These are phyloP conservation scores for Wasmannia auropunctata DNA, from an alignment of 1,140 invertebrate species.

Conservation along the genomic window DNA sequence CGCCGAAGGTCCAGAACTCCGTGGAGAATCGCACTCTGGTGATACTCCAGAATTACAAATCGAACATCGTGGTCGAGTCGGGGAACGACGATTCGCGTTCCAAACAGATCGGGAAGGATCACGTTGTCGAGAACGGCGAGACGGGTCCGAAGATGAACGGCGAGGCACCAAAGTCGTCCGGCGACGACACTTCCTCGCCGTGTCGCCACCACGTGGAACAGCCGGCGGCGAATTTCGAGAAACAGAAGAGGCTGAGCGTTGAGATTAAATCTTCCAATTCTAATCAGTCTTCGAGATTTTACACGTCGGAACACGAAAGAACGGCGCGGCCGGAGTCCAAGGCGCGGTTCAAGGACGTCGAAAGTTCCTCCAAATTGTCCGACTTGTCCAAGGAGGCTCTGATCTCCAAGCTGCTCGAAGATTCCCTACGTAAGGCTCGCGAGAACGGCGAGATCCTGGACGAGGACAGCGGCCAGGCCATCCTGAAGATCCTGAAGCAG, in stretches of 20 bases:
- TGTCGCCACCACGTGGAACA: background rate
- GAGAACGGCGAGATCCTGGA: constrained; percentile 82
- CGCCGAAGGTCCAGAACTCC: constrained; percentile 74
- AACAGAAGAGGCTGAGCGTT: constrained; percentile 7
- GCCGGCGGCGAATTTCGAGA: background rate
- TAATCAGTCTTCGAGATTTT: constrained; percentile 20
- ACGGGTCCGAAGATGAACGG: constrained; percentile 7
- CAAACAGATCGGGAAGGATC: constrained; percentile 16
- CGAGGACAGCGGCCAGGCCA: constrained; percentile 82
- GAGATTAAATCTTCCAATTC: constrained; percentile 8
- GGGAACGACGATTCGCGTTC: constrained; percentile 31
- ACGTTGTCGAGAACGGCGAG: background rate
- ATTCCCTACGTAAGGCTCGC: constrained; percentile 81
- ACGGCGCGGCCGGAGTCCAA: constrained; percentile 46
- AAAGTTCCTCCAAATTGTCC: constrained; percentile 52
- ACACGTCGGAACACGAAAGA: background rate
- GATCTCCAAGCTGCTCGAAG: constrained; percentile 82
- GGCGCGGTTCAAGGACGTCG: constrained; percentile 45
- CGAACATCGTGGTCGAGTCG: constrained; percentile 82
- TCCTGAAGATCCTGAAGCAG: constrained; percentile 82
- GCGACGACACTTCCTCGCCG: background rate
- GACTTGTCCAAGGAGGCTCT: constrained; percentile 79
- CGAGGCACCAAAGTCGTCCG: background rate
- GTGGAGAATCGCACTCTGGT: constrained; percentile 82
- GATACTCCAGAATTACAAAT: constrained; percentile 82